Base-by-base conservation (phyloP, 2,888 invertebrate genomes). In the Acleris emargana region DNA sequence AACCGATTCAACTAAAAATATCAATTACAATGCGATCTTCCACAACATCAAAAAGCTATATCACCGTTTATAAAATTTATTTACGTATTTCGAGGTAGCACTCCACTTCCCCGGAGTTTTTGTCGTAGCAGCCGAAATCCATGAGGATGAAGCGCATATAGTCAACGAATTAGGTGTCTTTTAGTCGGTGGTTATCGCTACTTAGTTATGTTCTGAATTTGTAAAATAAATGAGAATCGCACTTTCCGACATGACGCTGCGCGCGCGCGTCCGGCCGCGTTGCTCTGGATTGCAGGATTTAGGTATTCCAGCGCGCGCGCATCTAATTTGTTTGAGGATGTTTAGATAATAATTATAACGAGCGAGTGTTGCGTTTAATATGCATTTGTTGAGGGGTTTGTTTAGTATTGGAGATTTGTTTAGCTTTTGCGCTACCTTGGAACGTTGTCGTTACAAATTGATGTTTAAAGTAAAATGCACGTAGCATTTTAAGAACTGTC, bases 41-140 rank as follows among this genome's bases (percentile, higher is more conserved):
- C 81, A 64, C 64, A 64, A 87, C 85, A 86, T 86, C 80, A 85
- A 83, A 84, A 80, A 82, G 83, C 80, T 79, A 68, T 79, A 86
- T 82, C 77, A 79, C 81, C 81, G 83, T 83, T 84, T 83, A 87
- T 81, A 86, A 87, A 88, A 84, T 80, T 81, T 88, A 93, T 94
- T 94, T 93, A 94, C 94, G 93, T 92, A 94, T 94, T 93, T 95
- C 95, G 79, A 95, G 87, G 93, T 94, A 95, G 89, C 94, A 94
- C 91, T 95, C 95, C 89, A 94, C 91, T 84, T 95, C 94, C 75
- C 95, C 95, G 68, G 95, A 95, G 76, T 94, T 94, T 82, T 94
- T 95, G 88, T 94, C 93, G 83, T 93, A 89, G 87, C 94, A 94
- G 81, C 94, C 94, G 87, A 93, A 94, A 90, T 94, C 94, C 94